Base-by-base conservation (phyloP, 2,888 invertebrate species). In the Ypsolopha sequella region DNA sequence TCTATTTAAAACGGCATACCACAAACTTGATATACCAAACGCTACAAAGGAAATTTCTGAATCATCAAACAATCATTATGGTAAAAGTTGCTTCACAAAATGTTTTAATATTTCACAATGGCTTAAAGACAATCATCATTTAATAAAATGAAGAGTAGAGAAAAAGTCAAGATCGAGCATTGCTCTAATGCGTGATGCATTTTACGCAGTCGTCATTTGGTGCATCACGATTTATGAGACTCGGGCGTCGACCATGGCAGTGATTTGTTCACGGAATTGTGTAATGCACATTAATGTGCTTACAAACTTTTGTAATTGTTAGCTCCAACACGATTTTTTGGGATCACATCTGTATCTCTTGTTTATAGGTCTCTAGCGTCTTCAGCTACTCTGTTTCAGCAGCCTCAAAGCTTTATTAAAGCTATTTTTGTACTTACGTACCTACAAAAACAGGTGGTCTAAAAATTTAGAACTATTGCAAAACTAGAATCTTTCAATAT, bases 151-250 rank as follows among this genome's bases (percentile, higher is more conserved):
- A 51, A 48, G 47, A 66, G 66, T 61, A 62, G 58, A 61, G 64
- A 64, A 55, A 55, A 46, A 51, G 39, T 66, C 63, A 66, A 65
- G 66, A 57, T 58, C 58, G 68, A 63, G 61, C 73, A 76, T 76
- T 76, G 76, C 68, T 69, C 66, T 79, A 80, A 79, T 78, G 78
- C 60, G 62, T 59, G 59, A 60, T 68, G 73, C 74, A 70, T 74
- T 74, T 70, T 70, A 65, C 53, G 55, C 56, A 52, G 63, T 68
- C 68, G 76, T 76, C 75, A 69, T 73, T 73, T 69, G 63, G 70
- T 66, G 71, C 75, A 75, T 81, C 80, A 81, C 80, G 80, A 79
- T 66, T 66, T 44, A 51, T 44, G 46, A 48, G 8, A n/a, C 44
- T 10, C 45, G 6, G 10, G 45, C 6, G 24, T 11, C 7, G 49